These are phyloP conservation scores for Galeopterus variegatus DNA, from an alignment of 2,113 vertebrate genomes.

Conservation along the genomic window DNA sequence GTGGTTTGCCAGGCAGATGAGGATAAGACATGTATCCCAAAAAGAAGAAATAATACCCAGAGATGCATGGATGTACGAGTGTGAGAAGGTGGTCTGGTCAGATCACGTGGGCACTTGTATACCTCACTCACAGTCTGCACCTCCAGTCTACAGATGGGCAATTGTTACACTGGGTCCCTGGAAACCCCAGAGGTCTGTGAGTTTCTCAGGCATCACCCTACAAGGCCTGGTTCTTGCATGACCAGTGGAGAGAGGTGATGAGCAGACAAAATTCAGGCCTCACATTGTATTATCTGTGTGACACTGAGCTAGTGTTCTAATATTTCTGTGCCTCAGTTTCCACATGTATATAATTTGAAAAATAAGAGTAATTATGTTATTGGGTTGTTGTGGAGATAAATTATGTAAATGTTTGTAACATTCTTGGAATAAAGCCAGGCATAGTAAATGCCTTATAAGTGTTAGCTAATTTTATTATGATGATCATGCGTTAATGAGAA, in stretches of 20 bases:
- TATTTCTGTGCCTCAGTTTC: not conserved
- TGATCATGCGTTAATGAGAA: not conserved
- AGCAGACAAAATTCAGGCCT: not conserved
- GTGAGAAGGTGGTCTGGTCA: not conserved
- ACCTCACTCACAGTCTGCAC: not conserved
- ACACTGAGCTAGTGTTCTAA: not conserved
- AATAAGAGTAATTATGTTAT: not conserved
- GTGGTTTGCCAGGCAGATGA: not conserved
- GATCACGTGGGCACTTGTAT: not conserved
- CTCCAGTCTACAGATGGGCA: not conserved
- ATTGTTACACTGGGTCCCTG: rapidly evolving
- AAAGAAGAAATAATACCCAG: not conserved
- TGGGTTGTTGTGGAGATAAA: not conserved
- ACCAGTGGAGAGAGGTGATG: not conserved
- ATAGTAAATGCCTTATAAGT: not conserved
- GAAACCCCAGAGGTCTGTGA: not conserved
- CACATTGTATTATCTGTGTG: not conserved
- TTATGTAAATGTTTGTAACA: not conserved
- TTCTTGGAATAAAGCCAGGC: not conserved
- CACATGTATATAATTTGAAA: not conserved
- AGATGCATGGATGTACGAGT: not conserved
- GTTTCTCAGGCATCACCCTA: no score
- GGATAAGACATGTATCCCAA: not conserved
- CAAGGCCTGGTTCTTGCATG: not conserved
- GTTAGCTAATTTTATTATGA: not conserved